Base-by-base conservation (phyloP, 2,113 vertebrate species). In the Ciconia maguari region DNA sequence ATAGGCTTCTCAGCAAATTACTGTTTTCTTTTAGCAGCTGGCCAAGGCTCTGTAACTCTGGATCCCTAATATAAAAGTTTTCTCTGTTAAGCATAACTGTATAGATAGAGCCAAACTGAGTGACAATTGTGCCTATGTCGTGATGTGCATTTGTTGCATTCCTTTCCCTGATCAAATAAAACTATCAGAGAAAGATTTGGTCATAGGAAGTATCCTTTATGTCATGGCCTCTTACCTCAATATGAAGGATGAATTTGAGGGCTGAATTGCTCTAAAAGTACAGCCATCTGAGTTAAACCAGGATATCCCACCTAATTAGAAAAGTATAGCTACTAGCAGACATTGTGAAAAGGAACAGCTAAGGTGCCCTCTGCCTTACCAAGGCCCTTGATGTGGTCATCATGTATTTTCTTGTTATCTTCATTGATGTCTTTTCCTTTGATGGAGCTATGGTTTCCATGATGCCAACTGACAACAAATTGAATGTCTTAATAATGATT, bases 81-180 rank as follows among this genome's bases (percentile, higher is more conserved):
- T 69, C 20, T 44, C 16, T 57, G 5, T 48, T 60, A 65, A 46
- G 19, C 18, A 36, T 55, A 83, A 52, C 16, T 30, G 44, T 68
- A 64, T 10, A 60, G 60, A 29, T 11, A 44, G 29, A 70, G 27
- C 13, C 17, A 51, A 83, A 60, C 7, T 32, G 57, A 85, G 30
- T 54, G 71, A 58, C 20, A 14, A 75, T 51, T 52, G 27, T 42
- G 32, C 49, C 76, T 42, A 9, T 1, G 6, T 24, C 11, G 19
- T 16, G 54, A 64, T 11, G 3, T 38, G 12, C 38, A 34, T 60
- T 58, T 0, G 0, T 22, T 92, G 44, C 60, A 19, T n/a, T 76
- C 38, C 52, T 76, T 44, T 87, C 46, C 42, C 42, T 1, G 1
- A 41, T 25, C 25, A 74, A 86, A 60, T 24, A 78, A 80, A 85